phyloP scores from a whole-genome alignment of 2,113 vertebrate species.

The Atherinomorus stipes region DNA sequence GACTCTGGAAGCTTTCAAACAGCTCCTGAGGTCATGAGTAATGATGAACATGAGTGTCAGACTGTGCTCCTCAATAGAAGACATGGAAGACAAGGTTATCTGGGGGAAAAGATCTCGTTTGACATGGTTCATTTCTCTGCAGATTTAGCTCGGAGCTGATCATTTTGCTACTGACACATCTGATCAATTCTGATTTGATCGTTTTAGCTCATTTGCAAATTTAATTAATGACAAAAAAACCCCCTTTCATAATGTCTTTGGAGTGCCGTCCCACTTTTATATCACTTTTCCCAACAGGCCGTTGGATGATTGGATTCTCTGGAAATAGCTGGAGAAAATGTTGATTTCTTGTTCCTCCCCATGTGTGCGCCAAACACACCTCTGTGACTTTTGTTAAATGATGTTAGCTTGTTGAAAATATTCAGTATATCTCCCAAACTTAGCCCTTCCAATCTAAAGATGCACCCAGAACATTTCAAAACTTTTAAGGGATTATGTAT shows the following conservation, averaged over 20 bases:
- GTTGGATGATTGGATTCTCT: not conserved
- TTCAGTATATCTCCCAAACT: too few relatives aligned
- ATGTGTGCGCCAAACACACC: not conserved
- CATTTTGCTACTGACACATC: constrained; percentile 43
- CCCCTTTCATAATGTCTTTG: not conserved
- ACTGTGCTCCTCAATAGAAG: constrained; percentile 30
- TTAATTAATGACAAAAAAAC: not conserved
- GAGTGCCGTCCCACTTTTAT: not conserved
- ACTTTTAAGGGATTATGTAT: too few relatives aligned
- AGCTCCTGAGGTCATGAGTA: constrained; percentile 7
- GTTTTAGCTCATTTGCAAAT: constrained; percentile 12
- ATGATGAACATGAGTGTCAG: constrained; percentile 21
- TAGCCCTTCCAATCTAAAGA: too few relatives aligned
- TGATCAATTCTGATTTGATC: constrained; percentile 43
- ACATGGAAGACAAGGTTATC: constrained; percentile 6
- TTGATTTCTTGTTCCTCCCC: not conserved
- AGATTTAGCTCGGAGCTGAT: constrained; percentile 37
- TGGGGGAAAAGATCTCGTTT: constrained; percentile 42
- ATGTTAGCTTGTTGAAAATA: too few relatives aligned
- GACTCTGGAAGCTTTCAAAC: not conserved
- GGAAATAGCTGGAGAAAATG: too few relatives aligned
- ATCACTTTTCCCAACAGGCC: not conserved
- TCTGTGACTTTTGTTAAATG: too few relatives aligned
- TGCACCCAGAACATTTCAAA: too few relatives aligned
- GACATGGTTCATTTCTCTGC: constrained; percentile 51